Evolutionary conservation across 1,140 invertebrate species (phyloP).

Genomic region (Pygmarrhopalites habei): DNA sequence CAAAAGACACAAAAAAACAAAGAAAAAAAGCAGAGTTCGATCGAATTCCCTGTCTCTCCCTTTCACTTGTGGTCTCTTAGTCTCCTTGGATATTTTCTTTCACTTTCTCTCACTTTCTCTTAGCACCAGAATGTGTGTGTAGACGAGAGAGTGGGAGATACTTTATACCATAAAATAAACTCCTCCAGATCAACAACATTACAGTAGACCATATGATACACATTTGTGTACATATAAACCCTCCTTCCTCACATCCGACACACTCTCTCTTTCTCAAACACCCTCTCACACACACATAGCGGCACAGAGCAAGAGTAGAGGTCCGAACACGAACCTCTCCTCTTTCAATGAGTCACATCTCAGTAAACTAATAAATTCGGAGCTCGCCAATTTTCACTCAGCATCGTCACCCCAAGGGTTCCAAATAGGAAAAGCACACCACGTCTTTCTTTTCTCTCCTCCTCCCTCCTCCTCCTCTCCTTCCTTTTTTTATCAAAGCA

Average conservation of each 20-base stretch:
- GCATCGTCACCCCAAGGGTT: constrained; percentile 3
- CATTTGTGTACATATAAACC: neutral
- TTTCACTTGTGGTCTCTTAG: too few relatives aligned
- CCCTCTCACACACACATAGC: too few relatives aligned
- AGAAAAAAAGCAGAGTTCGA: too few relatives aligned
- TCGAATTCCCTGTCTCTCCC: too few relatives aligned
- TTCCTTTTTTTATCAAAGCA: constrained; percentile 4
- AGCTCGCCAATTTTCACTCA: constrained; percentile 21
- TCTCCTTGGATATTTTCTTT: too few relatives aligned
- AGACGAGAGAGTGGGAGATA: too few relatives aligned
- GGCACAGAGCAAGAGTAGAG: neutral
- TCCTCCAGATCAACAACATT: too few relatives aligned
- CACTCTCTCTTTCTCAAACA: neutral
- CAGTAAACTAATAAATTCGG: constrained; percentile 20
- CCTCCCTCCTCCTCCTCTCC: neutral
- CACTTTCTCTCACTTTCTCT: too few relatives aligned
- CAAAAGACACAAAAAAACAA: too few relatives aligned
- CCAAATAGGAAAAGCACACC: constrained; percentile 3
- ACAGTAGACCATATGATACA: neutral
- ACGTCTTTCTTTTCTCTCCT: neutral
- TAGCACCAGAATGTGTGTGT: too few relatives aligned
- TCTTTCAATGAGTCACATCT: constrained; percentile 7
- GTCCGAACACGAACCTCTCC: neutral
- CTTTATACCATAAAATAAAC: too few relatives aligned
- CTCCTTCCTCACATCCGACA: neutral